Percentiles rank a stretch among this genome's conserved stretches.
phyloP scores from a whole-genome alignment of 2,797 vertebrate species.

The Cirrhinus molitorella region DNA sequence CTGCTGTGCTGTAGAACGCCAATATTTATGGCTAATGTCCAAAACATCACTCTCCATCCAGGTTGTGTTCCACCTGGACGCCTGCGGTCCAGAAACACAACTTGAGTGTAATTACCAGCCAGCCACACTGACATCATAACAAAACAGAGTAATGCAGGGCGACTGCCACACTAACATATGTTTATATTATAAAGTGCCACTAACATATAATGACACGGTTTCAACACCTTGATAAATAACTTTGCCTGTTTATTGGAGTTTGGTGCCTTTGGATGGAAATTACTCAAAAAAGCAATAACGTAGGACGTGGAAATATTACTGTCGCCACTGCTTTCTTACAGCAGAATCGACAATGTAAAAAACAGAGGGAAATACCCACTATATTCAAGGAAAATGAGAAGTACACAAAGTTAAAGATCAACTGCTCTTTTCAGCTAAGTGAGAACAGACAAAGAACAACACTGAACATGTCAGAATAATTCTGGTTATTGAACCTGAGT shows the following conservation, averaged over 20 bases:
- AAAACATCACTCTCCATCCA: slow-evolving; percentile 11
- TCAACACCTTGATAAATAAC: slow-evolving; percentile 30
- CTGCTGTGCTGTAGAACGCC: not conserved
- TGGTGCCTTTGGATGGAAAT: slow-evolving; percentile 10
- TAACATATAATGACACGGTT: slow-evolving; percentile 17
- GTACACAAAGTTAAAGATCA: not conserved
- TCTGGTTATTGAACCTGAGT: not conserved
- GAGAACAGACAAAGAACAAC: not conserved
- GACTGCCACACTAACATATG: slow-evolving; percentile 28
- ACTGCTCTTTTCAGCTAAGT: not conserved
- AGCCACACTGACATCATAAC: slow-evolving; percentile 42
- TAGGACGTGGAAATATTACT: not conserved
- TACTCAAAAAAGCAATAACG: slow-evolving; percentile 16
- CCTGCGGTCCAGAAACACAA: slow-evolving; percentile 37
- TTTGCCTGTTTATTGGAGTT: slow-evolving; percentile 21
- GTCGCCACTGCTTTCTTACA: not conserved
- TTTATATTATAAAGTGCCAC: slow-evolving; percentile 33
- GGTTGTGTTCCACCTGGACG: slow-evolving; percentile 19
- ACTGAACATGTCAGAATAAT: not conserved
- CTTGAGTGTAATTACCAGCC: slow-evolving; percentile 38
- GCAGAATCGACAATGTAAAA: not conserved
- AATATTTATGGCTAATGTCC: slow-evolving; percentile 19
- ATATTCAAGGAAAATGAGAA: not conserved
- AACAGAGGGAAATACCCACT: not conserved
- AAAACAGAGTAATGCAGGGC: slow-evolving; percentile 40